Base-by-base conservation (phyloP, 37 sponge, comb jelly and placozoan species). In the Spongia lamella region DNA sequence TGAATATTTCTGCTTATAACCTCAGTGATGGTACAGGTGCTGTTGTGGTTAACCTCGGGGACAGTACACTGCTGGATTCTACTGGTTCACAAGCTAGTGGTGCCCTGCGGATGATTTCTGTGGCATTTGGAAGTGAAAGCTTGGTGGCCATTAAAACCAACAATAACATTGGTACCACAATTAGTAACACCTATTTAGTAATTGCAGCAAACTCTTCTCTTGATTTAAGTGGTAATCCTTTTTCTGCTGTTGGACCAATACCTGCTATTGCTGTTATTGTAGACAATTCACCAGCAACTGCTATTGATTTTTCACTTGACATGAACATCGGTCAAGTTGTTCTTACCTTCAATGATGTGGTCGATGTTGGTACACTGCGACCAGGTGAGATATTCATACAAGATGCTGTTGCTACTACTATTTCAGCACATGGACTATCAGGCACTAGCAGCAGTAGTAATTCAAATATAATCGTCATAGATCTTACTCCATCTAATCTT, bases 301-400 rank as follows among this genome's bases (percentile, higher is more conserved):
- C 88, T 9, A 27, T 37, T 9, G 56, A 32, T 55, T 92, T 84
- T 67, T 49, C 74, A 14, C 61, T 92, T 16, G 89, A 92, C 38
- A 40, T 92, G 74, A 73, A 92, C 60, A 71, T 58, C 52, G 77
- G 77, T 24, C 25, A 38, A 22, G 36, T 92, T 9, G 29, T 7
- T 0, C 85, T 92, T 14, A 84, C 89, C 0, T 92, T 92, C 53
- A 52, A 75, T 76, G 89, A 92, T 81, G 88, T 80, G 7, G 38
- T 92, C 35, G 57, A 73, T 51, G 65, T 38, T 5, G 21, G 17
- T 9, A 33, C 62, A 24, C 38, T 36, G 21, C 24, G 71, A 1
- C 30, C 63, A 25, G 33, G 30, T n/a, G 62, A 73, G 1, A 62
- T 54, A 38, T 63, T 52, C 17, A 36, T 84, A 9, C 81, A 81